phyloP scores from a whole-genome alignment of 1,140 invertebrate genomes.

The Agrilus planipennis region DNA sequence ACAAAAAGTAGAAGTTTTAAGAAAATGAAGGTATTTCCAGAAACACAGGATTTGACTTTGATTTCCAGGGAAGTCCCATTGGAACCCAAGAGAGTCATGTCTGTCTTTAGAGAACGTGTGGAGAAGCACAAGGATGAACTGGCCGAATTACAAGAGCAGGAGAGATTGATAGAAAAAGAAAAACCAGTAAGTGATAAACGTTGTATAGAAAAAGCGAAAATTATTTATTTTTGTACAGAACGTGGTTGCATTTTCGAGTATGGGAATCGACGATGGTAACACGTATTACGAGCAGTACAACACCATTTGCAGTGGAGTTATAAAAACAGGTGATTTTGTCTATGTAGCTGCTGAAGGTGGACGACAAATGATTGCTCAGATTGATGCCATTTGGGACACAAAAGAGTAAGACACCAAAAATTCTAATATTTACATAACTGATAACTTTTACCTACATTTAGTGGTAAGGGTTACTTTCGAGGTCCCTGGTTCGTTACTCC shows the following conservation, averaged over 20 bases:
- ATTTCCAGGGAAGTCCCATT: slow-evolving; percentile 58
- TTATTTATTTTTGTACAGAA: slow-evolving; percentile 41
- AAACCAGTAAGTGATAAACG: slow-evolving; percentile 47
- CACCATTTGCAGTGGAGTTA: slow-evolving; percentile 61
- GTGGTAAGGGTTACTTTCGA: slow-evolving; percentile 80
- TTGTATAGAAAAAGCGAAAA: background rate
- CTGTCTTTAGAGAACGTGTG: slow-evolving; percentile 83
- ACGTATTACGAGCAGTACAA: slow-evolving; percentile 90
- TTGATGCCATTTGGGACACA: slow-evolving; percentile 89
- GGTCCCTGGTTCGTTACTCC: slow-evolving; percentile 89
- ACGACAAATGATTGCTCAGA: slow-evolving; percentile 81
- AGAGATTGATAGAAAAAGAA: slow-evolving; percentile 66
- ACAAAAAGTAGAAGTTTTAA: slow-evolving; percentile 77
- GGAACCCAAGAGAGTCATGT: slow-evolving; percentile 77
- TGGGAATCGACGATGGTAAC: slow-evolving; percentile 53
- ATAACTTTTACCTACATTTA: slow-evolving; percentile 32
- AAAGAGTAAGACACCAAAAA: slow-evolving; percentile 50
- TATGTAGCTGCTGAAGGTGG: slow-evolving; percentile 81
- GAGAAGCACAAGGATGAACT: slow-evolving; percentile 86
- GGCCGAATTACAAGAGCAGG: slow-evolving; percentile 69
- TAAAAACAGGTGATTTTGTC: slow-evolving; percentile 88
- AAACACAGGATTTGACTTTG: slow-evolving; percentile 51
- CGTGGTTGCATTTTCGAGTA: slow-evolving; percentile 52
- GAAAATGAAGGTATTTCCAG: slow-evolving; percentile 81
- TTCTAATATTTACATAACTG: background rate